Evolutionary conservation across 2,797 vertebrate species (phyloP).

Genomic region (Scolopax rusticola): DNA sequence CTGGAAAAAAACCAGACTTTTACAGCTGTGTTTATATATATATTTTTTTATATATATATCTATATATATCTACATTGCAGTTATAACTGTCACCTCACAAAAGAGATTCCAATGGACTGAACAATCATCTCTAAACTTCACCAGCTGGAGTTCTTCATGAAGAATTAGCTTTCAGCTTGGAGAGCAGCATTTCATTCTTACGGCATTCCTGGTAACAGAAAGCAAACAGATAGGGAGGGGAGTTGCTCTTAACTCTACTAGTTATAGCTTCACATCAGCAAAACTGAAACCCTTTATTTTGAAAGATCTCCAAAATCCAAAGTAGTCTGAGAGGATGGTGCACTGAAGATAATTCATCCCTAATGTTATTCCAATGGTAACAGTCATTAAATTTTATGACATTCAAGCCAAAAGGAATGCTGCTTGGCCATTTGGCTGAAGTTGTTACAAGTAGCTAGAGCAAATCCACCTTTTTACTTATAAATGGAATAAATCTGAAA

Average conservation of each 20-base stretch:
- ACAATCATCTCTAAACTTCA: background rate
- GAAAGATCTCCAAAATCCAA: background rate
- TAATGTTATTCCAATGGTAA: background rate
- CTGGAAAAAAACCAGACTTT: background rate
- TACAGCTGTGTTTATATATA: constrained; percentile 36
- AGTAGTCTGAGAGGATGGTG: background rate
- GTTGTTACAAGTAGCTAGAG: background rate
- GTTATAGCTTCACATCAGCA: background rate
- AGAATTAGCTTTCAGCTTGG: constrained; percentile 88
- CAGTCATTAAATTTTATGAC: background rate
- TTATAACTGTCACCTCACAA: constrained; percentile 50
- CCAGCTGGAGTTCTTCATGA: constrained; percentile 66
- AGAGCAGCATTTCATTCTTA: constrained; percentile 93
- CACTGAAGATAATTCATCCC: background rate
- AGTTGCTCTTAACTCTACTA: background rate
- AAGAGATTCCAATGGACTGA: constrained; percentile 32
- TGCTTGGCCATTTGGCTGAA: background rate
- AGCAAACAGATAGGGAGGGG: background rate
- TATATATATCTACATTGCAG: constrained; percentile 51
- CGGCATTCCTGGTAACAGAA: constrained; percentile 89
- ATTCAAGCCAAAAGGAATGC: background rate
- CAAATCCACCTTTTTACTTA: background rate
- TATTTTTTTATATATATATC: background rate
- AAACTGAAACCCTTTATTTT: background rate
- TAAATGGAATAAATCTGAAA: background rate